Conservation (phyloP, 1,140 invertebrate genomes). For the Caenorhabditis inopinata region DNA sequence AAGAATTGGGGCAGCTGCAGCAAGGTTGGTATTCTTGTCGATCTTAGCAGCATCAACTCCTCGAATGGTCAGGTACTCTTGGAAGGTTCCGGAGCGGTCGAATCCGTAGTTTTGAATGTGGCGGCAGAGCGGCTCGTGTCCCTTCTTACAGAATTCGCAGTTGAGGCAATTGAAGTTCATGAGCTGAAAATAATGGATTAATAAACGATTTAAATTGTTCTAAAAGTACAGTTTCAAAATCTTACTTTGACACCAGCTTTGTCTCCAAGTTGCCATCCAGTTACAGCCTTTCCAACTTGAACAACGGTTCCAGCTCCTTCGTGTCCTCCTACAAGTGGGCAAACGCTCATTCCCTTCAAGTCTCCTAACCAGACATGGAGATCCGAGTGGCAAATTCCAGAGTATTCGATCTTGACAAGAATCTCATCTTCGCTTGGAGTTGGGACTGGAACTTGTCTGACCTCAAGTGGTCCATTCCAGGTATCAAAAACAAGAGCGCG, state of each 20-base stretch:
- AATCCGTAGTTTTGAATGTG: slow-evolving; percentile 43
- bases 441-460: slow-evolving; percentile 35
- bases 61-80: slow-evolving; percentile 45
- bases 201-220: neutral
- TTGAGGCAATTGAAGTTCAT: slow-evolving; percentile 43
- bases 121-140: slow-evolving; percentile 39
- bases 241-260: slow-evolving; percentile 49
- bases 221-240: neutral
- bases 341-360: slow-evolving; percentile 10
- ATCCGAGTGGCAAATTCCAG: slow-evolving; percentile 41
- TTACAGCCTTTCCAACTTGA: slow-evolving; percentile 45
- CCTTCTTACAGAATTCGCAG: slow-evolving; percentile 45
- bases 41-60: slow-evolving; percentile 42
- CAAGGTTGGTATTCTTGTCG: slow-evolving; percentile 33
- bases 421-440: slow-evolving; percentile 34
- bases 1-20: slow-evolving; percentile 44
- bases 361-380: slow-evolving; percentile 32
- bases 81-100: slow-evolving; percentile 47
- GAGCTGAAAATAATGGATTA: slow-evolving; percentile 34
- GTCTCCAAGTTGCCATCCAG: slow-evolving; percentile 48
- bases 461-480: slow-evolving; percentile 31
- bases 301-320: slow-evolving; percentile 51
- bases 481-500: slow-evolving; percentile 30
- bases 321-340: slow-evolving; percentile 49
- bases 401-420: slow-evolving; percentile 32